Evolutionary conservation across 2,113 vertebrate genomes (phyloP).

Genomic region (Syrrhaptes paradoxus): DNA sequence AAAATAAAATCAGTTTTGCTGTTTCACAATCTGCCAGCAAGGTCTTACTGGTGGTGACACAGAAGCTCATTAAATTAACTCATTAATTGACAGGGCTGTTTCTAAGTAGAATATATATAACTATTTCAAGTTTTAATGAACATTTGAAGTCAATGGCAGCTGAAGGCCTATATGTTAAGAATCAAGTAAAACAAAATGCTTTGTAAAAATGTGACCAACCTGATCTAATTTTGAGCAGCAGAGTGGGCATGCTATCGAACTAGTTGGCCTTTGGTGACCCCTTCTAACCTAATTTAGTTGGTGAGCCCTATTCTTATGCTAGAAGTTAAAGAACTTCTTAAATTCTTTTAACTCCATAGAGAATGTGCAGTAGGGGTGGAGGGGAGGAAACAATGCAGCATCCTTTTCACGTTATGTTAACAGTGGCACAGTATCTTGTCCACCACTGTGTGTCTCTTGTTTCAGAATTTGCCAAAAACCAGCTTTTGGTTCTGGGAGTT

Average conservation of each 20-base stretch:
- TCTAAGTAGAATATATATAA: neutral
- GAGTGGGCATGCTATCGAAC: neutral
- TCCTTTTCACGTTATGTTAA: neutral
- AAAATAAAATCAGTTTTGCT: neutral
- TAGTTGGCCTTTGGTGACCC: neutral
- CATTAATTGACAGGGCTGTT: neutral
- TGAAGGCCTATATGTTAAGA: neutral
- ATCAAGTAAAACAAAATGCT: neutral
- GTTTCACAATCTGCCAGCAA: neutral
- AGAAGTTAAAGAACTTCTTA: neutral
- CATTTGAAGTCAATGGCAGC: neutral
- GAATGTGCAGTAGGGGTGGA: neutral
- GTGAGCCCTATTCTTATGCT: neutral
- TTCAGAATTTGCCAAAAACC: neutral
- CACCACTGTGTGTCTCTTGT: neutral
- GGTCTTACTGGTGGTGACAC: neutral
- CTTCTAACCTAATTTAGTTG: neutral
- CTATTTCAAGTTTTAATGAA: neutral
- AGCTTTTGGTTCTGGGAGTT: neutral
- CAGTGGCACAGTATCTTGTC: neutral
- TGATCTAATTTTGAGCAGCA: neutral
- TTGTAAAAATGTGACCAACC: neutral
- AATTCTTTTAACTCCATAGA: rapidly evolving
- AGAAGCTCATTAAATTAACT: neutral
- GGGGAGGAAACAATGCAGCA: neutral